Evolutionary conservation across 2,797 vertebrate species (phyloP).

Genomic region (Pseudotriccus pelzelni): DNA sequence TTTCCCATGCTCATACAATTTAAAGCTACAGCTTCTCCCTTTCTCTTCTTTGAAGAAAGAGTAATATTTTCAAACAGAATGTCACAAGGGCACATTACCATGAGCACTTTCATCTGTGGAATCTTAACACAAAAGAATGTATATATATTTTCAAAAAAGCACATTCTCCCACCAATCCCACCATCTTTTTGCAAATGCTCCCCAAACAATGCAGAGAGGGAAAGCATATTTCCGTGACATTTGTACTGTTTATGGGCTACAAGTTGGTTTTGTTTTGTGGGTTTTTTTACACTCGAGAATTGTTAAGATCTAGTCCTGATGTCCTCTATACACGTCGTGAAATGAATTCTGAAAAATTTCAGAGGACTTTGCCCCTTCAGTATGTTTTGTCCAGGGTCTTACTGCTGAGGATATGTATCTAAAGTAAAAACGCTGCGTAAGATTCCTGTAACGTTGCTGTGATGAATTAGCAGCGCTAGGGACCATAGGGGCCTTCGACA

Average conservation of each 20-base stretch:
- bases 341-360: neutral
- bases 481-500: rapidly evolving
- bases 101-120: constrained; percentile 53
- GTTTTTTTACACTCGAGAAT: neutral
- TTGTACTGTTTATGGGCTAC: neutral
- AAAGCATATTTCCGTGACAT: neutral
- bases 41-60: constrained; percentile 51
- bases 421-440: neutral
- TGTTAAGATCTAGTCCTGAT: neutral
- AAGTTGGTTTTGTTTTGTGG: neutral
- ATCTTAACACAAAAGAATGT: constrained; percentile 26
- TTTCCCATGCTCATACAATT: constrained; percentile 54
- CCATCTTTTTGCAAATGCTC: neutral
- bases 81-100: constrained; percentile 31
- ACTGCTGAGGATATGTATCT: neutral
- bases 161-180: neutral
- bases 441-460: neutral
- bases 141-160: neutral
- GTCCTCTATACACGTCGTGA: neutral
- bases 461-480: neutral
- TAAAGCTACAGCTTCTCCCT: constrained; percentile 54
- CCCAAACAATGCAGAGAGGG: neutral
- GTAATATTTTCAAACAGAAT: constrained; percentile 53
- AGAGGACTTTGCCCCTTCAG: neutral
- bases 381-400: neutral